Percentiles rank a stretch among this genome's conserved stretches.
Conservation (phyloP, 2,797 vertebrate species). For the Trichosurus vulpecula region DNA sequence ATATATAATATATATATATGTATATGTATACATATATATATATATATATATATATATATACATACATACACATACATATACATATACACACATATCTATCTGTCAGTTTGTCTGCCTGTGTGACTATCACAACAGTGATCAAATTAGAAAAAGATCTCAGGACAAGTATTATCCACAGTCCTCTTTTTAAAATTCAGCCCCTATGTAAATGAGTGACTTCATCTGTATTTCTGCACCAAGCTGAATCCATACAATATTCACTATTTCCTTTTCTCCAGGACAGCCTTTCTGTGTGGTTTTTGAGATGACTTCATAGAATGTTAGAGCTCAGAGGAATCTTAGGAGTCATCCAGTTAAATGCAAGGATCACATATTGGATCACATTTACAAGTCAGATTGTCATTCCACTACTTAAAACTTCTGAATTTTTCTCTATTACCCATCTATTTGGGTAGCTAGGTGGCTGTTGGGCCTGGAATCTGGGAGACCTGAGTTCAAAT, state of each 20-base stretch:
- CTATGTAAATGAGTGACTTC: constrained; percentile 6
- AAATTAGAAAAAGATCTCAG: constrained; percentile 17
- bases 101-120: neutral
- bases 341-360: neutral
- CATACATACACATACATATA: too few relatives aligned
- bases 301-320: constrained; percentile 15
- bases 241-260: too few relatives aligned
- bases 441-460: neutral
- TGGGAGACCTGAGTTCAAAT: neutral
- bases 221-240: too few relatives aligned
- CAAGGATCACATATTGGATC: neutral
- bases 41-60: too few relatives aligned
- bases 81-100: too few relatives aligned
- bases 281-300: constrained; percentile 9
- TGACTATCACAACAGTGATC: constrained; percentile 14
- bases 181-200: neutral
- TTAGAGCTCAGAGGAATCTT: neutral
- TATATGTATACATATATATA: too few relatives aligned
- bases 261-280: neutral
- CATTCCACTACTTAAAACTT: neutral
- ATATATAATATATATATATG: too few relatives aligned
- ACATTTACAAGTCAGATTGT: neutral
- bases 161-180: neutral
- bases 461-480: neutral
- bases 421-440: neutral